These are phyloP conservation scores for Siphamia tubifer DNA, from an alignment of 2,113 vertebrate genomes.

Conservation along the genomic window DNA sequence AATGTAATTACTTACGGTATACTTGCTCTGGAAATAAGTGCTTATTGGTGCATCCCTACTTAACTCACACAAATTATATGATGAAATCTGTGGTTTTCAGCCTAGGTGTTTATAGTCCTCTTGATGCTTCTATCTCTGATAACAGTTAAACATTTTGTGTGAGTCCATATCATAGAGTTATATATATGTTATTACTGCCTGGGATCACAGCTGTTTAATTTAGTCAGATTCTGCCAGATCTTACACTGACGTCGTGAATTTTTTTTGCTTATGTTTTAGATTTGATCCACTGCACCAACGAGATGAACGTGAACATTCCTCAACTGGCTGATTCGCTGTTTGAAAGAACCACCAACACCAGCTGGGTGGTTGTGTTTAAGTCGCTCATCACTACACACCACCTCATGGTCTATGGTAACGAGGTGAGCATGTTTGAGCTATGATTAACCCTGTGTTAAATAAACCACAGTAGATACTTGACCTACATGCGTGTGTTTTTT, in stretches of 20 bases:
- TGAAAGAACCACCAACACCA: conserved; percentile 95
- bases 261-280: conserved; percentile 72
- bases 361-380: conserved; percentile 99
- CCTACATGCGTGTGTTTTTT: neutral
- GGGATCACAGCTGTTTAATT: too few species aligned
- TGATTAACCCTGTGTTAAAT: neutral
- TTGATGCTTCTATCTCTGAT: too few species aligned
- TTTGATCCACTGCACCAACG: conserved; percentile 98
- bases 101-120: too few species aligned
- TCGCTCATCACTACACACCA: conserved; percentile 98
- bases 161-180: too few species aligned
- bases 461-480: neutral
- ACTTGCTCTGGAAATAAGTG: too few species aligned
- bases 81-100: too few species aligned
- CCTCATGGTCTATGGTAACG: conserved; percentile 98
- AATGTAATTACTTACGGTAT: too few species aligned
- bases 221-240: too few species aligned
- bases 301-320: conserved; percentile 98
- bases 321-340: conserved; percentile 98
- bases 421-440: conserved; percentile 80
- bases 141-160: too few species aligned
- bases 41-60: too few species aligned
- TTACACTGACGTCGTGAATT: neutral
- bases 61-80: too few species aligned
- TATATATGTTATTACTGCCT: too few species aligned